phyloP scores from a whole-genome alignment of 2,888 invertebrate species.

The Saturnia pavonia region DNA sequence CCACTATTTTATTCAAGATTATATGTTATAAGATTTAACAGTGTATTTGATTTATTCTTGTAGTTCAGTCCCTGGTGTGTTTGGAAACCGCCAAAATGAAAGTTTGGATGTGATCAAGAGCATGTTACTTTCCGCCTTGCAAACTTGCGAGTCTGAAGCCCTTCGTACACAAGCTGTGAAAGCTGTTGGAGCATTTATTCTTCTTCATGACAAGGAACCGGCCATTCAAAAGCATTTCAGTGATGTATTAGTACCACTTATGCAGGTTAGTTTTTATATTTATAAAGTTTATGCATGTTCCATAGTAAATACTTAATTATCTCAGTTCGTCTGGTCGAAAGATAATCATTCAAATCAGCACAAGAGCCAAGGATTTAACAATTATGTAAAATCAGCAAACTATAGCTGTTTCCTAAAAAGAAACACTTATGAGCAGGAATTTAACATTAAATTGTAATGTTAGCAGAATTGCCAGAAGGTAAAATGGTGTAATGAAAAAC shows the following conservation, averaged over 20 bases:
- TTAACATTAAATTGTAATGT: too few relatives aligned
- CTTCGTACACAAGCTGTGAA: constrained; percentile 92
- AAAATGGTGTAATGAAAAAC: too few relatives aligned
- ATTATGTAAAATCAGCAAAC: too few relatives aligned
- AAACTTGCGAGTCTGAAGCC: constrained; percentile 86
- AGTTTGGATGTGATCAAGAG: constrained; percentile 97
- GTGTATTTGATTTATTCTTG: neutral
- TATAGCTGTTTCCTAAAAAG: too few relatives aligned
- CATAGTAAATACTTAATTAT: neutral
- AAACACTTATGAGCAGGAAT: too few relatives aligned
- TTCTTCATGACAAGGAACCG: constrained; percentile 96
- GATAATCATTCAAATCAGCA: too few relatives aligned
- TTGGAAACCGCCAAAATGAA: constrained; percentile 96
- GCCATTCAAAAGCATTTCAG: constrained; percentile 93
- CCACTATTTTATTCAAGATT: too few relatives aligned
- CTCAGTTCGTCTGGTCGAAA: too few relatives aligned
- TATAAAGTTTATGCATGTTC: neutral
- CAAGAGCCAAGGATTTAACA: too few relatives aligned
- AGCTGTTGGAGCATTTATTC: constrained; percentile 93
- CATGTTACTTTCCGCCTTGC: constrained; percentile 93
- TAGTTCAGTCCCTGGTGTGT: constrained; percentile 96
- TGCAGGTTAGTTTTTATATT: constrained; percentile 78
- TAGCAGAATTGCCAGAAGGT: too few relatives aligned
- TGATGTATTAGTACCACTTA: constrained; percentile 90
- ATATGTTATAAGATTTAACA: neutral